Conservation (phyloP, 2,797 vertebrate genomes). For the Adelosebastes latens region DNA sequence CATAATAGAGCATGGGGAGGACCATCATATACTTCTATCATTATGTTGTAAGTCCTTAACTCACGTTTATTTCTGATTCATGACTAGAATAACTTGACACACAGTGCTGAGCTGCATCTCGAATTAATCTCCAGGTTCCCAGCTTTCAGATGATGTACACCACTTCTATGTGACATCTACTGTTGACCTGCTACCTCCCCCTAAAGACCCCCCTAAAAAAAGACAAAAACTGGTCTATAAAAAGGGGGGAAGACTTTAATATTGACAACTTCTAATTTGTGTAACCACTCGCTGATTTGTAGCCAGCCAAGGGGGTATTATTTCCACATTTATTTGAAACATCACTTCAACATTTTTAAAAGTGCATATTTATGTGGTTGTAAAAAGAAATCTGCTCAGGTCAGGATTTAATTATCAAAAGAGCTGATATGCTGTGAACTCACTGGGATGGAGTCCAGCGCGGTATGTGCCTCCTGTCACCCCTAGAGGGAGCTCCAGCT, state of each 20-base stretch:
- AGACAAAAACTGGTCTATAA: no score
- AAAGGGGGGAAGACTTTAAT: no score
- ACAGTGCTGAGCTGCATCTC: accelerated
- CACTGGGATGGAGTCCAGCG: conserved; percentile 1
- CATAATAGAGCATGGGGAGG: no score
- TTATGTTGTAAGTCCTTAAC: no score
- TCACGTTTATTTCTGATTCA: no score
- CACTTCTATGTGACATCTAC: no score
- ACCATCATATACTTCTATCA: no score
- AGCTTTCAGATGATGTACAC: no score
- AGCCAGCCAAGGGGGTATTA: background rate
- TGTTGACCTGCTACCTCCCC: no score
- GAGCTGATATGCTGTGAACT: background rate
- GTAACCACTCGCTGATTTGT: background rate
- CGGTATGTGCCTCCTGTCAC: background rate
- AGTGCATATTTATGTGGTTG: background rate
- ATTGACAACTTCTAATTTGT: background rate
- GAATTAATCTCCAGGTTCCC: no score
- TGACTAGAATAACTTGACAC: no score
- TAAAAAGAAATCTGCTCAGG: conserved; percentile 7
- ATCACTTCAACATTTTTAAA: background rate
- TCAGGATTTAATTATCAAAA: conserved; percentile 22
- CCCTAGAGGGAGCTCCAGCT: conserved; percentile 73
- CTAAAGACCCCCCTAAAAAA: no score
- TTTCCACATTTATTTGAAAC: background rate